phyloP scores from a whole-genome alignment of 2,888 invertebrate genomes.

The Hermodice carunculata region DNA sequence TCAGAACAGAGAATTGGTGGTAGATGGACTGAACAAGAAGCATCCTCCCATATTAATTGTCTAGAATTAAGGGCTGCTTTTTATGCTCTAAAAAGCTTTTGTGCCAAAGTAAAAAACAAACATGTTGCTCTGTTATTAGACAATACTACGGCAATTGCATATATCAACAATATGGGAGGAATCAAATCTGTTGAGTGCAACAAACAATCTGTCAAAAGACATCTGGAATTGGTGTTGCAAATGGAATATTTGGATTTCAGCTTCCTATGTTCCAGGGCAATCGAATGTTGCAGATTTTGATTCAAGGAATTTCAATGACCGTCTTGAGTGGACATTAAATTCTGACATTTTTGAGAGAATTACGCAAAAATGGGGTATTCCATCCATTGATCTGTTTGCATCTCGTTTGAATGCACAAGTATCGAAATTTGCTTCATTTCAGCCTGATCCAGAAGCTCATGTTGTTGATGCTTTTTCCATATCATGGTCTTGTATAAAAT shows the following conservation, averaged over 20 bases:
- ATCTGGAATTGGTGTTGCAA: background rate
- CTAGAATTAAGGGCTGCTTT: background rate
- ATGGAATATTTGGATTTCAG: background rate
- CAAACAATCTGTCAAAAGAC: too few species aligned
- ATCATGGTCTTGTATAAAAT: too few species aligned
- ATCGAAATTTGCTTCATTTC: background rate
- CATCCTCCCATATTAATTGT: background rate
- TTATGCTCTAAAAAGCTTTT: background rate
- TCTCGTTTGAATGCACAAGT: background rate
- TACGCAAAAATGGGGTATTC: background rate
- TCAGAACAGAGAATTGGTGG: background rate
- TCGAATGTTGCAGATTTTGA: background rate
- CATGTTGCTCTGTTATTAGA: background rate
- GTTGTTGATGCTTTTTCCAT: background rate
- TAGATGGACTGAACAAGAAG: background rate
- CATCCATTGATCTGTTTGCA: slow-evolving; percentile 4
- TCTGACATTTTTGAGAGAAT: background rate
- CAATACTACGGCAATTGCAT: slow-evolving; percentile 3
- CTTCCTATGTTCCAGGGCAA: background rate
- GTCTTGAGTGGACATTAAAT: background rate
- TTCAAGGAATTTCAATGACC: background rate
- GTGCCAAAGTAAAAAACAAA: too few species aligned
- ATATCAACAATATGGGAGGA: slow-evolving; percentile 7
- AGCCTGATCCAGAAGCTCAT: background rate
- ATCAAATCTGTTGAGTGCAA: background rate